These are phyloP conservation scores for Alloscopus bannaensis DNA, from an alignment of 2,888 invertebrate species.

Conservation along the genomic window DNA sequence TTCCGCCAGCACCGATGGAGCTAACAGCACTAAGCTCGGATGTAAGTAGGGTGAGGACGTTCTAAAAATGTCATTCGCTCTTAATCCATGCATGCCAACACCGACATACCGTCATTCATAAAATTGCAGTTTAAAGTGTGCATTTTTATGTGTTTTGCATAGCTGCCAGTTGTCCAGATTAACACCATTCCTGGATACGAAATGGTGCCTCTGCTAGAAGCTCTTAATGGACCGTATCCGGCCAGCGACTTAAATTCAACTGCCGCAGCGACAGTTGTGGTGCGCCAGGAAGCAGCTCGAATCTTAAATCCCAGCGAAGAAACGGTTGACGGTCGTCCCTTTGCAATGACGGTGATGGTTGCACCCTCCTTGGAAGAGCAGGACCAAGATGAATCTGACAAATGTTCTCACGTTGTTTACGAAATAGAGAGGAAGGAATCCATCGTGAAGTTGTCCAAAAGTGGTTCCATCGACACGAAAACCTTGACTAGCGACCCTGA, in stretches of 20 bases:
- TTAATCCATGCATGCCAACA: background rate
- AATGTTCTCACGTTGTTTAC: constrained; percentile 49
- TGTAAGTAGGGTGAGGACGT: too few relatives aligned
- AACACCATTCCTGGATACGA: constrained; percentile 83
- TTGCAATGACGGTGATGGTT: constrained; percentile 73
- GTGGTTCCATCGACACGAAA: constrained; percentile 62
- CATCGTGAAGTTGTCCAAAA: constrained; percentile 59
- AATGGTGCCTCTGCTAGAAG: constrained; percentile 95
- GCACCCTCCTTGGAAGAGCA: constrained; percentile 64
- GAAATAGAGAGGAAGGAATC: constrained; percentile 61
- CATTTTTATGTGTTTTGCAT: constrained; percentile 17
- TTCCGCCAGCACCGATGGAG: constrained; percentile 75
- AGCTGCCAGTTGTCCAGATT: constrained; percentile 72
- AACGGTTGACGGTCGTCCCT: constrained; percentile 65
- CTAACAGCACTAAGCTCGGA: constrained; percentile 80
- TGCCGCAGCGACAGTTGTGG: constrained; percentile 65
- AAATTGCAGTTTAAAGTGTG: background rate
- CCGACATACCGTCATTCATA: background rate
- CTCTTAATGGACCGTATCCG: constrained; percentile 92
- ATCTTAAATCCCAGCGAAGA: constrained; percentile 67
- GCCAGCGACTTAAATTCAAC: constrained; percentile 64
- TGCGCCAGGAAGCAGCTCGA: constrained; percentile 69
- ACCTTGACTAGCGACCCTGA: constrained; percentile 69
- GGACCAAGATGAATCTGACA: constrained; percentile 51
- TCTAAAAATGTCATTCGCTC: constrained; percentile 51